A percentile compares a stretch with the other conserved stretches of the same genome.
phyloP scores from a whole-genome alignment of 1,140 invertebrate species.

The Neotoxoptera formosana region DNA sequence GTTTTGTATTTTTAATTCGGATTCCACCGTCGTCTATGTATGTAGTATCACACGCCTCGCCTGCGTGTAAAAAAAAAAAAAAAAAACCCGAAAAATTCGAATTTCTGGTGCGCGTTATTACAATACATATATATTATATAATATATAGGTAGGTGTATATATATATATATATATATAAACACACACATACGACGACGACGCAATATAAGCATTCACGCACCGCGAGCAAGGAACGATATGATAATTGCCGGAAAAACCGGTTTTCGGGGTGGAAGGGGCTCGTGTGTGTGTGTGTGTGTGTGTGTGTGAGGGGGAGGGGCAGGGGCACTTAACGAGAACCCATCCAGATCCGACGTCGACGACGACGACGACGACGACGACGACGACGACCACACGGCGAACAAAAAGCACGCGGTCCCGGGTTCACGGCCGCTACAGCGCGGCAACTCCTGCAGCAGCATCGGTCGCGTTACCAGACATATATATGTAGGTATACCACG shows the following conservation, averaged over 20 bases:
- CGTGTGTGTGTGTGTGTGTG: background rate
- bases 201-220: background rate
- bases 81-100: background rate
- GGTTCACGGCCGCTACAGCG: background rate
- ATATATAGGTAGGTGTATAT: no score
- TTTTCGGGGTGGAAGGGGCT: background rate
- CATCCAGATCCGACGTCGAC: background rate
- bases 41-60: background rate
- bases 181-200: background rate
- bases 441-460: background rate
- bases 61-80: background rate
- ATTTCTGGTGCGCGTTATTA: constrained; percentile 14
- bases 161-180: background rate
- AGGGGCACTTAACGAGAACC: background rate
- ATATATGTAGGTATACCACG: no score
- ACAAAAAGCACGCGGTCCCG: constrained; percentile 23
- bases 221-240: background rate
- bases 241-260: constrained; percentile 34
- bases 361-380: no score
- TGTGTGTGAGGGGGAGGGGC: background rate
- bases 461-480: background rate
- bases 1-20: constrained; percentile 31
- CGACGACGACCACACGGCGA: constrained; percentile 18
- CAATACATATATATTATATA: background rate
- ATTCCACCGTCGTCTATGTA: background rate